phyloP scores from a whole-genome alignment of 2,797 vertebrate species.

The Anniella stebbinsi region DNA sequence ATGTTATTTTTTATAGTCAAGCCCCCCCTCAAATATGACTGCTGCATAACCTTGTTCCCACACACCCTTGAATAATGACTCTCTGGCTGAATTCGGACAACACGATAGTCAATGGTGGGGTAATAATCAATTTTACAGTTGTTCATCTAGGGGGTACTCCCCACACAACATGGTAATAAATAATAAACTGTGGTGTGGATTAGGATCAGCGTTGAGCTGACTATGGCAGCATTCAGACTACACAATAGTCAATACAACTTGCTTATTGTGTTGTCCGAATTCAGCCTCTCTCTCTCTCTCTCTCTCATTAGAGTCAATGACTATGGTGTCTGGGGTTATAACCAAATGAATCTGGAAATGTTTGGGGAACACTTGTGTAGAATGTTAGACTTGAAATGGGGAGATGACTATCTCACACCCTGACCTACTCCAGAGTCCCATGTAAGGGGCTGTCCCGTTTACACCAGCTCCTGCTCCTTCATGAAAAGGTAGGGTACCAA shows the following conservation, averaged over 20 bases:
- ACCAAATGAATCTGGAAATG: neutral
- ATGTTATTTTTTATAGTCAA: slow-evolving; percentile 60
- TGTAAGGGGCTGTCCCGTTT: neutral
- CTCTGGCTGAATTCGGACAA: too few species aligned
- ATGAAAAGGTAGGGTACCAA: neutral
- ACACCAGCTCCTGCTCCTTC: neutral
- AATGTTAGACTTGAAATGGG: neutral
- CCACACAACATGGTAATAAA: too few species aligned
- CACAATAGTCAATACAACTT: too few species aligned
- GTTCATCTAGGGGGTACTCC: too few species aligned
- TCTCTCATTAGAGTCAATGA: neutral
- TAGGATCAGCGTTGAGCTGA: too few species aligned
- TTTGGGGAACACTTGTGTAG: neutral
- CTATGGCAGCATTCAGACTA: too few species aligned
- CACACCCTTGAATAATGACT: neutral
- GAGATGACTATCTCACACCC: neutral
- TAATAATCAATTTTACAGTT: too few species aligned
- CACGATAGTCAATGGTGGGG: too few species aligned
- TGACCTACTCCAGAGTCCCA: neutral
- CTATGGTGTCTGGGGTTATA: neutral
- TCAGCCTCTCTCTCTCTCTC: neutral
- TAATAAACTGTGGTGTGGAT: too few species aligned
- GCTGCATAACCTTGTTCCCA: slow-evolving; percentile 2
- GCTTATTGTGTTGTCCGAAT: too few species aligned
- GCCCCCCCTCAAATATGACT: slow-evolving; percentile 10